Evolutionary conservation across 2,888 invertebrate genomes (phyloP).

Genomic region (Uloborus plumipes): DNA sequence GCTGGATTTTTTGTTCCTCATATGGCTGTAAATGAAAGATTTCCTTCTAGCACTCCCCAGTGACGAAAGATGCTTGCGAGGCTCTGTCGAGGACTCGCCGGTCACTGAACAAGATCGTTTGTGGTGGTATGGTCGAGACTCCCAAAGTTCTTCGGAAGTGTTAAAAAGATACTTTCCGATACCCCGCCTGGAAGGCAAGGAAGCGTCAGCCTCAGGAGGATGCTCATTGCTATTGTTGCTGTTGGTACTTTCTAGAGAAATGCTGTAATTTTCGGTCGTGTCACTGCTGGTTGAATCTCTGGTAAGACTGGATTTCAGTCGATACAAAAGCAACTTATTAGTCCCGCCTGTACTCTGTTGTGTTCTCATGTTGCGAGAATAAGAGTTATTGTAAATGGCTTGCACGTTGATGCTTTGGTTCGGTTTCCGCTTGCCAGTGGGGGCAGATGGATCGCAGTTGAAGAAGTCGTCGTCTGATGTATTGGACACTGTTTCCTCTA

Average conservation of each 20-base stretch:
- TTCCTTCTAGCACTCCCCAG: conserved; percentile 50
- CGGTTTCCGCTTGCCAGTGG: conserved; percentile 9
- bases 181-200: conserved; percentile 31
- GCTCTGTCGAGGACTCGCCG: conserved; percentile 26
- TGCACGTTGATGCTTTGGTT: conserved; percentile 44
- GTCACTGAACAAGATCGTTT: conserved; percentile 23
- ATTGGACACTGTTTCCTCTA: conserved; percentile 49
- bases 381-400: conserved; percentile 56
- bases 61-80: conserved; percentile 43
- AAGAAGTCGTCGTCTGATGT: conserved; percentile 51
- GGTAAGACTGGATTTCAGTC: conserved; percentile 45
- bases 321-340: conserved; percentile 32
- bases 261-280: conserved; percentile 58
- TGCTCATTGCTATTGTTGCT: conserved; percentile 53
- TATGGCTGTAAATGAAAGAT: conserved; percentile 59
- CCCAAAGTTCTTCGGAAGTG: conserved; percentile 44
- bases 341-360: conserved; percentile 10
- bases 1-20: conserved; percentile 56
- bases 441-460: conserved; percentile 11
- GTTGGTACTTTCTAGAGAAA: conserved; percentile 43
- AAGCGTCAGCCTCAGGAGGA: conserved; percentile 21
- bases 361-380: conserved; percentile 7
- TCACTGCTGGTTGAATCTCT: conserved; percentile 60
- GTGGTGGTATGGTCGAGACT: conserved; percentile 31
- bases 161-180: conserved; percentile 50